Conservation (phyloP, 2,888 invertebrate genomes). For the Pardosa pseudoannulata region DNA sequence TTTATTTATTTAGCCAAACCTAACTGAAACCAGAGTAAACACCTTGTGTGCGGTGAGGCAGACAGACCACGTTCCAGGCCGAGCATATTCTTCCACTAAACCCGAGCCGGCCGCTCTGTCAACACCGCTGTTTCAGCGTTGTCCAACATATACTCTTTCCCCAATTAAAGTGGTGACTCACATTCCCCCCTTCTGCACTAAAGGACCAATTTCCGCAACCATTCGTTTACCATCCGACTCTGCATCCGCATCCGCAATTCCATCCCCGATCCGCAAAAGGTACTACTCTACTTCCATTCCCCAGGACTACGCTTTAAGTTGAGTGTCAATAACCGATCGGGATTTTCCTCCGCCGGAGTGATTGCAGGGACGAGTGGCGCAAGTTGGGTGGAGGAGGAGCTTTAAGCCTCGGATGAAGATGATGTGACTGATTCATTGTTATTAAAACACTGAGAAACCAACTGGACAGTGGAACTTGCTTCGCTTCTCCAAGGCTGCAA, state of each 20-base stretch:
- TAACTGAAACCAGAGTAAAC: too few relatives aligned
- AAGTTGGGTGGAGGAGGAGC: too few relatives aligned
- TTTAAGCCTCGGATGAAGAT: too few relatives aligned
- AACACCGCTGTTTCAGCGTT: neutral
- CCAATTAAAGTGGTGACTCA: slow-evolving; percentile 18
- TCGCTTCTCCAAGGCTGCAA: too few relatives aligned
- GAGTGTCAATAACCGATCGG: slow-evolving; percentile 56
- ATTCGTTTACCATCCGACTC: slow-evolving; percentile 59
- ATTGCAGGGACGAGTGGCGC: too few relatives aligned
- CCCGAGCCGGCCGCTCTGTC: neutral
- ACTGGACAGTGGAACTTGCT: too few relatives aligned
- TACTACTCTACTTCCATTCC: slow-evolving; percentile 14
- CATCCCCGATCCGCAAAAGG: neutral
- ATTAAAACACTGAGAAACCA: too few relatives aligned
- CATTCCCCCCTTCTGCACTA: slow-evolving; percentile 26
- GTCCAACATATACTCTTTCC: slow-evolving; percentile 15
- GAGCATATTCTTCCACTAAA: neutral
- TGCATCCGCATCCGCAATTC: slow-evolving; percentile 32
- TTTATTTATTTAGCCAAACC: neutral
- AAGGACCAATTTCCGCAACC: slow-evolving; percentile 68
- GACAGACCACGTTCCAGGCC: neutral
- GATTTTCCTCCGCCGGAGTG: neutral
- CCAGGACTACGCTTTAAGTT: slow-evolving; percentile 54
- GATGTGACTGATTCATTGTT: too few relatives aligned
- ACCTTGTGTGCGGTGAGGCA: too few relatives aligned